Evolutionary conservation across 2,113 vertebrate species (phyloP).

Genomic region (Trochalopteron elliotii): DNA sequence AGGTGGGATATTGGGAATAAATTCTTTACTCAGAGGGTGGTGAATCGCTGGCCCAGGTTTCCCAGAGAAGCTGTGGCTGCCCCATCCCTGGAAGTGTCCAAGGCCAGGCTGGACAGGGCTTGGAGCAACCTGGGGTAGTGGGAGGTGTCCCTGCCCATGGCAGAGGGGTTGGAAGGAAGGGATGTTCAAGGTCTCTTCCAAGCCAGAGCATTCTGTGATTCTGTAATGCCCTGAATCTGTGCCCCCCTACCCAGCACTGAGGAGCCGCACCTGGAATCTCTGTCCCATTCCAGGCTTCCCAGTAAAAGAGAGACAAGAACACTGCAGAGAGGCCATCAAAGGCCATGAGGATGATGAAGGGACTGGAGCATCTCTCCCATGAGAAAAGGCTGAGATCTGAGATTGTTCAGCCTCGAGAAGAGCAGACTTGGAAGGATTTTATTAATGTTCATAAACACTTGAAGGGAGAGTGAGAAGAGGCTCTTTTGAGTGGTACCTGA

Average conservation of each 20-base stretch:
- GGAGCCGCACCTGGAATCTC: background rate
- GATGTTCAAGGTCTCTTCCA: no score
- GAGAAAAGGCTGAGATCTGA: background rate
- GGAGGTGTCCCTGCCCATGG: background rate
- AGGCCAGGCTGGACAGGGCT: accelerated
- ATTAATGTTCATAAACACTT: background rate
- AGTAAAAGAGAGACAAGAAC: background rate
- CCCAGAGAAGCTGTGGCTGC: background rate
- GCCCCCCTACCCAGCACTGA: background rate
- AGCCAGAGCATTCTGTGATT: background rate
- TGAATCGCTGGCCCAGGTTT: background rate
- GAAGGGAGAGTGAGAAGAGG: background rate
- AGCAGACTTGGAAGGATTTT: background rate
- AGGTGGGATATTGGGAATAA: background rate
- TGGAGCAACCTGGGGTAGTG: background rate
- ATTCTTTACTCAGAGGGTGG: background rate
- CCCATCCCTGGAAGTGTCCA: accelerated
- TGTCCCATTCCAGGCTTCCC: background rate
- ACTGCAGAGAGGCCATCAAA: background rate
- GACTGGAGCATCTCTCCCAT: background rate
- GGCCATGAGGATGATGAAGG: background rate
- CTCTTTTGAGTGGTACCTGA: background rate
- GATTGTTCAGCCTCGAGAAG: background rate
- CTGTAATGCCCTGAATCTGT: no score
- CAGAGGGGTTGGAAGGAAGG: background rate